These are phyloP conservation scores for Catostomus latipinnis DNA, from an alignment of 2,797 vertebrate genomes.

Conservation along the genomic window DNA sequence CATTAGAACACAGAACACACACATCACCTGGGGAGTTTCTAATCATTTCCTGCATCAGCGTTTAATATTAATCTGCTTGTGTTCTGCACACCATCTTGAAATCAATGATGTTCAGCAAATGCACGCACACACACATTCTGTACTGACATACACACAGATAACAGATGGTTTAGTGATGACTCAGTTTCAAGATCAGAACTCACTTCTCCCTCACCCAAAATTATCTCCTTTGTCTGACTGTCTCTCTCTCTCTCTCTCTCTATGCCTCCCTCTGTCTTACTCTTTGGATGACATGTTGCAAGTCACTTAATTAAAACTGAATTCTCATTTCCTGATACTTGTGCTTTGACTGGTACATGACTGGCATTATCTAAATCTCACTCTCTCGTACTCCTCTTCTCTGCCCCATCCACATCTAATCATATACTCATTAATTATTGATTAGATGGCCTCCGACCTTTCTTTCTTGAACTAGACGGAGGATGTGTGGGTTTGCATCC, in stretches of 20 bases:
- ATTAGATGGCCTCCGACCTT: conserved; percentile 42
- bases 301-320: conserved; percentile 16
- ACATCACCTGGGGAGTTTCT: conserved; percentile 26
- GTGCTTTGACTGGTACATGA: conserved; percentile 31
- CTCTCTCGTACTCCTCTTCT: conserved; percentile 14
- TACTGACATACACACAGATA: conserved; percentile 14
- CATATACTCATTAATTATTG: conserved; percentile 50
- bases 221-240: conserved; percentile 13
- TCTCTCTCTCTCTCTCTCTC: conserved; percentile 2
- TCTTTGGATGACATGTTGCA: conserved; percentile 22
- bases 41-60: conserved; percentile 36
- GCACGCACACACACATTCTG: too few relatives aligned
- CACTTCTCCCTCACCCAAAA: conserved; percentile 28
- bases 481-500: conserved; percentile 5
- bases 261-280: not conserved
- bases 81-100: conserved; percentile 33
- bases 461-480: conserved; percentile 35
- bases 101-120: conserved; percentile 24
- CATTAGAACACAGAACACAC: conserved; percentile 10
- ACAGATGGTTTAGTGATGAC: conserved; percentile 57
- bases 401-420: conserved; percentile 6
- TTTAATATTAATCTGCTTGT: conserved; percentile 56
- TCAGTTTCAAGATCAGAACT: conserved; percentile 48
- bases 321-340: conserved; percentile 33
- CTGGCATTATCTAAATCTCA: conserved; percentile 20